Evolutionary conservation across 2,797 vertebrate species (phyloP).

Genomic region (Iguana delicatissima): DNA sequence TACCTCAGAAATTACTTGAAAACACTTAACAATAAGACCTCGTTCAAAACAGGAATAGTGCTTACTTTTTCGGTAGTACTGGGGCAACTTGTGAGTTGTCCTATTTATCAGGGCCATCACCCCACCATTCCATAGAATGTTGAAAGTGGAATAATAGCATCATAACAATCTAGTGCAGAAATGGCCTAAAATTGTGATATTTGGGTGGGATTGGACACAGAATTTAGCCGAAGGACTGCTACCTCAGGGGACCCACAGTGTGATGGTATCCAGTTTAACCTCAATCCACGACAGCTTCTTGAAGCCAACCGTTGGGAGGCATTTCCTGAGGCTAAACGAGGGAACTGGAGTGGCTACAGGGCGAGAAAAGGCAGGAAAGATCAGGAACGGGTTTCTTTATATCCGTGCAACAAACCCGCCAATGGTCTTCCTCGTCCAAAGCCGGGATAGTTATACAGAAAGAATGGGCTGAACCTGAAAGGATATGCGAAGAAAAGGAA

Average conservation of each 20-base stretch:
- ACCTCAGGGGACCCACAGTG: background rate
- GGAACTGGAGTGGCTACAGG: background rate
- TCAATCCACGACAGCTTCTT: background rate
- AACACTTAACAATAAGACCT: background rate
- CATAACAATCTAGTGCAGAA: no score
- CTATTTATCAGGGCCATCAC: background rate
- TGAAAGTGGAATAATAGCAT: no score
- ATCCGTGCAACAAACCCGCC: background rate
- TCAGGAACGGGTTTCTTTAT: fast-evolving
- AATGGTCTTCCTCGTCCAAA: background rate
- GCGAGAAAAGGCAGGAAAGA: fast-evolving
- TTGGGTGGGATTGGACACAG: no score
- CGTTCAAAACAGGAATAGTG: background rate
- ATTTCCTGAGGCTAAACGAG: background rate
- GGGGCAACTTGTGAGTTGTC: background rate
- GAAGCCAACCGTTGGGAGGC: background rate
- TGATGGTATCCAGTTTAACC: background rate
- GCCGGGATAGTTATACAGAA: background rate
- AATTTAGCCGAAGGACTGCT: no score
- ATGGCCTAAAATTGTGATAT: background rate
- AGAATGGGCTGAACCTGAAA: background rate
- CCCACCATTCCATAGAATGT: no score
- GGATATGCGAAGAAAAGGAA: background rate
- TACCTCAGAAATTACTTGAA: no score
- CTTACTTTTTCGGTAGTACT: background rate